Evolutionary conservation across 1,140 invertebrate genomes (phyloP), one percentile per base, ranked within the genome.

Genomic region (Drosophila nebulosa): DNA sequence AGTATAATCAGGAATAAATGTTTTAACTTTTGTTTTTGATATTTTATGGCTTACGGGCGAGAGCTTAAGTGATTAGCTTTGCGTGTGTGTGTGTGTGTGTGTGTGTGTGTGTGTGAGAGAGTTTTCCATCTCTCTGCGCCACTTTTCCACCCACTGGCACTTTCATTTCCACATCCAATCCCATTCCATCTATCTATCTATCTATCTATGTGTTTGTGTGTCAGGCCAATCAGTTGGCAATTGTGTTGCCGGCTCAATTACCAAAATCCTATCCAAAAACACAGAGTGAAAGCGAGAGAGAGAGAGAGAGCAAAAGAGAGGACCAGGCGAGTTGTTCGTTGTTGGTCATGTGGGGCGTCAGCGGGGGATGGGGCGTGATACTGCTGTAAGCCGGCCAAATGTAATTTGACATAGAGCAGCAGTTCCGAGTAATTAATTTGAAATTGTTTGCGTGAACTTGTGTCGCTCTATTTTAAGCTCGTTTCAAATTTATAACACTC

Each of bases 341-440:
- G 10, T 32, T 32, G 30, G 30, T 32, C 39, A 39, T 39, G 36
- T 14, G 14, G 14, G 14, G 36, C 36, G 14, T n/a, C 14, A 16
- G 14, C 16, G 39, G 39, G 18, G n/a, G n/a, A n/a, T n/a, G n/a
- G n/a, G 39, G 39, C 6, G 16, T 7, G 39, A 16, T n/a, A n/a
- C 14, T 14, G 14, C 18, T 64, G 42, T 67, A 69, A 77, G 63
- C 74, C 52, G 14, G 24, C 39, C 52, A 64, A 58, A 65, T 69
- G 78, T 74, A 69, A 64, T 63, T 65, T 59, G 59, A 68, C 52
- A 55, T 27, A 21, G 42, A 30, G 27, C 32, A 69, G 65, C 39
- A 61, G 70, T 63, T 78, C 18, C 18, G 62, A 39, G 64, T 85
- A 79, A 83, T 83, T 83, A 85, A 78, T 83, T 73, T 73, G 64